These are phyloP conservation scores for Boloria selene DNA, from an alignment of 2,888 invertebrate species.

Conservation along the genomic window DNA sequence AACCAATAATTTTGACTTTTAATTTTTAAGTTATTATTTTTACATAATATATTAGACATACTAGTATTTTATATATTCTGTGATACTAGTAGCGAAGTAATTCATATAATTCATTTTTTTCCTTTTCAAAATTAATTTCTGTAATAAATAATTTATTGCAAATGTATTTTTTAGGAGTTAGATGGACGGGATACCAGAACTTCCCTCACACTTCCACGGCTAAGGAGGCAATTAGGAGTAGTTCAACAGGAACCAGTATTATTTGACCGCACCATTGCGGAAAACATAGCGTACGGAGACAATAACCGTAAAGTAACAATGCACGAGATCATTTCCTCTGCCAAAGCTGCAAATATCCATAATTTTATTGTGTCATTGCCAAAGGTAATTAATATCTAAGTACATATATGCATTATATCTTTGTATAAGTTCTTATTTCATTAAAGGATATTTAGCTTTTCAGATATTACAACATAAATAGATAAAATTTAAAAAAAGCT, in stretches of 20 bases:
- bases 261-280: slow-evolving; percentile 90
- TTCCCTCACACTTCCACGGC: slow-evolving; percentile 84
- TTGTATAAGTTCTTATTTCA: too few relatives aligned
- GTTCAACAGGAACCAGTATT: slow-evolving; percentile 93
- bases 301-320: slow-evolving; percentile 85
- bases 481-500: too few relatives aligned
- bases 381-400: slow-evolving; percentile 61
- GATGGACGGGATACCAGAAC: slow-evolving; percentile 82
- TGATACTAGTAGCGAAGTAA: too few relatives aligned
- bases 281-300: slow-evolving; percentile 94
- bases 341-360: slow-evolving; percentile 91
- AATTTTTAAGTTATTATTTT: not conserved
- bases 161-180: slow-evolving; percentile 62
- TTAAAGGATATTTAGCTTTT: too few relatives aligned
- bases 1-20: too few relatives aligned
- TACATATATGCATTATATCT: not conserved
- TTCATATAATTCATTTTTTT: too few relatives aligned
- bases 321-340: slow-evolving; percentile 88
- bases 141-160: not conserved
- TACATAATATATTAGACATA: not conserved
- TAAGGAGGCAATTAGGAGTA: slow-evolving; percentile 89
- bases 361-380: slow-evolving; percentile 88
- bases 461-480: too few relatives aligned
- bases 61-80: too few relatives aligned
- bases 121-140: not conserved